Conservation (phyloP, 1,140 invertebrate species). For the Papilio machaon region DNA sequence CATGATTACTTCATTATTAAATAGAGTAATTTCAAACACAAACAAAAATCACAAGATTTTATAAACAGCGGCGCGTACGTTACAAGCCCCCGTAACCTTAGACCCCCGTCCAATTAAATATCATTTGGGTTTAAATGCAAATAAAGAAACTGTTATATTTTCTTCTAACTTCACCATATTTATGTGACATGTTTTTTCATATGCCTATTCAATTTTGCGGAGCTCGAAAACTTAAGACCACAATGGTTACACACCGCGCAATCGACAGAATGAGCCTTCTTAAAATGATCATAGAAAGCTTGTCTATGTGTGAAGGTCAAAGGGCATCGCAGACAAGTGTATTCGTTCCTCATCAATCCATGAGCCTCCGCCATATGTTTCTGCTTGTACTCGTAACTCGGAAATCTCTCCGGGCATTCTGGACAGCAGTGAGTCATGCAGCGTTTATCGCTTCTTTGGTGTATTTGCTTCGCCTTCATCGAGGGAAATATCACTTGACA, state of each 20-base stretch:
- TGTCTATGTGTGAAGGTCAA: constrained; percentile 38
- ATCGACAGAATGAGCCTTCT: constrained; percentile 44
- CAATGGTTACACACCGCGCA: constrained; percentile 42
- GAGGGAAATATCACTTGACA: constrained; percentile 30
- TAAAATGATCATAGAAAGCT: constrained; percentile 45
- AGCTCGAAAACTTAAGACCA: constrained; percentile 43
- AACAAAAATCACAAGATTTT: too few species aligned
- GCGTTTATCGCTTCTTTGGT: constrained; percentile 13
- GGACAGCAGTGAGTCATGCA: constrained; percentile 36
- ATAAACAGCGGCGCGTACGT: too few species aligned
- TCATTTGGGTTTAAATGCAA: too few species aligned
- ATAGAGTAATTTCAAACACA: too few species aligned
- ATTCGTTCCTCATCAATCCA: constrained; percentile 39
- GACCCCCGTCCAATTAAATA: too few species aligned
- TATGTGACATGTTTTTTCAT: constrained; percentile 33
- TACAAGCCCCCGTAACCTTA: too few species aligned
- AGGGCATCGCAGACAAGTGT: constrained; percentile 45
- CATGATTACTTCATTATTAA: too few species aligned
- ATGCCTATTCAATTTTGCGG: constrained; percentile 43
- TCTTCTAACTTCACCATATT: background rate
- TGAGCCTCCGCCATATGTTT: constrained; percentile 45
- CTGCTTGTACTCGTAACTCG: constrained; percentile 41
- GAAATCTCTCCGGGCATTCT: constrained; percentile 47
- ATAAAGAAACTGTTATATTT: too few species aligned
- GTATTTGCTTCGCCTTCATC: constrained; percentile 25